A percentile compares a stretch with the other conserved stretches of the same genome.
Conservation (phyloP, 2,113 vertebrate genomes). For the Channa argus region DNA sequence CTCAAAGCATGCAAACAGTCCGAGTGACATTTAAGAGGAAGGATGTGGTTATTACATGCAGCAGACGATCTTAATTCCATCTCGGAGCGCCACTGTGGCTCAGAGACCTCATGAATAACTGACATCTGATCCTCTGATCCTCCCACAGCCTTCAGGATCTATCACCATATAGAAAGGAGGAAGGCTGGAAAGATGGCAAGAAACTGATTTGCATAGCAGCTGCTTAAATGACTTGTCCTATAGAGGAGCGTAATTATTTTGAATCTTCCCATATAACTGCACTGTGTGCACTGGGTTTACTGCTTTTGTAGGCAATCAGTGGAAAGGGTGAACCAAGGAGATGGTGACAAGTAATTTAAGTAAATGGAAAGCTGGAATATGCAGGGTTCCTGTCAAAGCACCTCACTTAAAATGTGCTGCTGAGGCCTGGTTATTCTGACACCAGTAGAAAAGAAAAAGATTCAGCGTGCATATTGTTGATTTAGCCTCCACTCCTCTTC, state of each 20-base stretch:
- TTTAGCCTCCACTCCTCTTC: background rate
- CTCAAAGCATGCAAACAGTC: background rate
- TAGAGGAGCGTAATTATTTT: conserved; percentile 27
- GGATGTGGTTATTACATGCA: conserved; percentile 18
- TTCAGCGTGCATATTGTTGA: background rate
- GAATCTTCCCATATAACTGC: conserved; percentile 2
- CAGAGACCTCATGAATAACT: conserved; percentile 50
- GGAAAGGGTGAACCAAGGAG: conserved; percentile 3
- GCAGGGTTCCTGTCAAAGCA: conserved; percentile 18
- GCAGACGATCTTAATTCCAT: conserved; percentile 41
- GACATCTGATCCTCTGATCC: conserved; percentile 60
- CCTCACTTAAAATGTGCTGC: conserved; percentile 4
- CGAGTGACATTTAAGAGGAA: conserved; percentile 40
- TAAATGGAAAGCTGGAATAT: conserved; percentile 26
- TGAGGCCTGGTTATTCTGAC: background rate
- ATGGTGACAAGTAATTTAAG: conserved; percentile 41
- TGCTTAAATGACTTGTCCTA: conserved; percentile 2
- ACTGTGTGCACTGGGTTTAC: background rate
- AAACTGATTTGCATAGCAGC: conserved; percentile 47
- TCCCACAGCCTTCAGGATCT: conserved; percentile 36
- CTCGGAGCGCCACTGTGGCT: conserved; percentile 22
- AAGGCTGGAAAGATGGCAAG: background rate
- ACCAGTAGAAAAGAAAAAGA: too few species aligned
- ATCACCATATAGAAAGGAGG: conserved; percentile 5
- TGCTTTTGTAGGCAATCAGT: background rate